Evolutionary conservation across 2,888 invertebrate genomes (phyloP).

Genomic region (Plagodis pulveraria): DNA sequence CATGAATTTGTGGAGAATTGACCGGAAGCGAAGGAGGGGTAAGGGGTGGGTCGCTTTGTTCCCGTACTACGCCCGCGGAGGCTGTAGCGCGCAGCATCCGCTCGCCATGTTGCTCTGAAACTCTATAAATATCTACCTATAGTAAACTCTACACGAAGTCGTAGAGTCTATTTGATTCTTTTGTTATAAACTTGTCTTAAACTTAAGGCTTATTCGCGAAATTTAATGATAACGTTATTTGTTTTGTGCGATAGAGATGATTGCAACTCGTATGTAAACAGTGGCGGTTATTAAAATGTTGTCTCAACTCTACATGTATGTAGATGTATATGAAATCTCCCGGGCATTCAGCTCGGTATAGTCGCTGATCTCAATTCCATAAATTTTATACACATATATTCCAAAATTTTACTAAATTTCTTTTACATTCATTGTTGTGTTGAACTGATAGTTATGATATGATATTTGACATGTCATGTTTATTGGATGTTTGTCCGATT

Average conservation of each 20-base stretch:
- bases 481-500: too few species aligned
- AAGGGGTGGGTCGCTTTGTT: constrained; percentile 78
- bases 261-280: constrained; percentile 20
- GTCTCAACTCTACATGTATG: constrained; percentile 8
- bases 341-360: constrained; percentile 17
- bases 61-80: constrained; percentile 77
- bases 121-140: constrained; percentile 20
- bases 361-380: too few species aligned
- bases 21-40: constrained; percentile 46
- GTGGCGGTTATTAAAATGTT: constrained; percentile 17
- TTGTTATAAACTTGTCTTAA: constrained; percentile 27
- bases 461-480: too few species aligned
- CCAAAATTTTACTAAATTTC: too few species aligned
- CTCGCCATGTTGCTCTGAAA: constrained; percentile 64
- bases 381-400: too few species aligned
- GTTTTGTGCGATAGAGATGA: constrained; percentile 15
- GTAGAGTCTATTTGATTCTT: constrained; percentile 17
- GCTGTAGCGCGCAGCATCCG: constrained; percentile 80
- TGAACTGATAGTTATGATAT: too few species aligned
- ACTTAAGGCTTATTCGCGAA: constrained; percentile 11
- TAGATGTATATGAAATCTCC: constrained; percentile 19
- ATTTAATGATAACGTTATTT: constrained; percentile 24
- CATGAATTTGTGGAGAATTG: constrained; percentile 56
- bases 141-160: constrained; percentile 7
- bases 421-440: too few species aligned